Percentiles rank a stretch among this genome's conserved stretches.
Evolutionary conservation across 2,113 vertebrate genomes (phyloP).

Genomic region (Gobio gobio): DNA sequence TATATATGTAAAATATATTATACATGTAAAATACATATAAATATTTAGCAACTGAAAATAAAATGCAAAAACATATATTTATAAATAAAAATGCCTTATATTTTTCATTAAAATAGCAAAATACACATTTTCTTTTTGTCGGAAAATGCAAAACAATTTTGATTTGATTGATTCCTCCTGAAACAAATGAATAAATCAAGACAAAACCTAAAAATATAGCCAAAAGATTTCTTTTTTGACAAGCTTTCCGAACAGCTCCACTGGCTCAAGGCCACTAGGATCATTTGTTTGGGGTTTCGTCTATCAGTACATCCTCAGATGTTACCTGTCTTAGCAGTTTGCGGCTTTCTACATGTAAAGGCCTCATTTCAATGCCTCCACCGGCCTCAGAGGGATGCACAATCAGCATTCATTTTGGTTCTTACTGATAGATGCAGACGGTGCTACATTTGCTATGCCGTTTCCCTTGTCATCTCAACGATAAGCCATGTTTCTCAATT

Average conservation of each 20-base stretch:
- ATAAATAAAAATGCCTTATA: no score
- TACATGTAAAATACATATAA: no score
- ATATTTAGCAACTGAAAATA: no score
- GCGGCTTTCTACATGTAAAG: not conserved
- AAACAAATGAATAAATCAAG: not conserved
- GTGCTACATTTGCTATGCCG: constrained; percentile 30
- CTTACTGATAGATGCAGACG: not conserved
- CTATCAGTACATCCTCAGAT: constrained; percentile 24
- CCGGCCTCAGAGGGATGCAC: constrained; percentile 15
- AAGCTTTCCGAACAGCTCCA: not conserved
- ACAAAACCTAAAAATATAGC: not conserved
- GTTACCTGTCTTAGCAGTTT: constrained; percentile 19
- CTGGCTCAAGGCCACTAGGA: not conserved
- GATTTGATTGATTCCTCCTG: not conserved
- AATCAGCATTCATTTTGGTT: constrained; percentile 52
- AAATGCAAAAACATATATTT: no score
- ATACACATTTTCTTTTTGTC: not conserved
- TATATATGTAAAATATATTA: not conserved
- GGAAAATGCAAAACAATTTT: not conserved
- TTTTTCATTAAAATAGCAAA: not conserved
- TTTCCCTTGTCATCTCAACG: constrained; percentile 43
- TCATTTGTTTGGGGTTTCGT: constrained; percentile 16
- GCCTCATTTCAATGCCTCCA: constrained; percentile 46
- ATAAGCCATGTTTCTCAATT: constrained; percentile 54
- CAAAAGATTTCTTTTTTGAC: not conserved